phyloP scores from a whole-genome alignment of 2,113 vertebrate species.

The Grantiella picta region DNA sequence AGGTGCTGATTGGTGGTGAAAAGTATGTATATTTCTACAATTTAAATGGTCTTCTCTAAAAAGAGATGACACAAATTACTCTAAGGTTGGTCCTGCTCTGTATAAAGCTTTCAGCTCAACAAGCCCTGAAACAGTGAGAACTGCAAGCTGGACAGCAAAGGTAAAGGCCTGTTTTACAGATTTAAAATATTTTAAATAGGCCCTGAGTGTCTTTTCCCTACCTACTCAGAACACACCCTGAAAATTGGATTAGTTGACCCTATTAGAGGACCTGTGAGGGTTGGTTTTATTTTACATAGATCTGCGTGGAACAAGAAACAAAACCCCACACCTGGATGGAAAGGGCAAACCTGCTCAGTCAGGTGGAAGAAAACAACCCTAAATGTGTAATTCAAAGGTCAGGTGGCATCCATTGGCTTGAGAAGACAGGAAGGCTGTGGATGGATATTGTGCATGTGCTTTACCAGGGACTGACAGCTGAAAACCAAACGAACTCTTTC shows the following conservation, averaged over 20 bases:
- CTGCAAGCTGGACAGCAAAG: neutral
- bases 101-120: neutral
- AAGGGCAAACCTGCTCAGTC: neutral
- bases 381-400: neutral
- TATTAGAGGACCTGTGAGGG: neutral
- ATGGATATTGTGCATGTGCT: neutral
- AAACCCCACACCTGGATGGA: neutral
- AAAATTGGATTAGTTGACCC: neutral
- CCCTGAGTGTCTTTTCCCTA: neutral
- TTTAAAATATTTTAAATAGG: neutral
- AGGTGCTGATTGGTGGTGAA: neutral
- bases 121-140: neutral
- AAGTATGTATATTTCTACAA: neutral
- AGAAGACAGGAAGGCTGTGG: neutral
- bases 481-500: neutral
- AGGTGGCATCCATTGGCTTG: neutral
- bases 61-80: neutral
- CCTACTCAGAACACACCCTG: neutral
- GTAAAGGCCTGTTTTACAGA: neutral
- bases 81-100: neutral
- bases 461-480: neutral
- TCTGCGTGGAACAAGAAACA: neutral
- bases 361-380: neutral
- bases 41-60: neutral
- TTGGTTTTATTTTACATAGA: neutral